These are phyloP conservation scores for Argyresthia goedartella DNA, from an alignment of 2,888 invertebrate species.

Conservation along the genomic window DNA sequence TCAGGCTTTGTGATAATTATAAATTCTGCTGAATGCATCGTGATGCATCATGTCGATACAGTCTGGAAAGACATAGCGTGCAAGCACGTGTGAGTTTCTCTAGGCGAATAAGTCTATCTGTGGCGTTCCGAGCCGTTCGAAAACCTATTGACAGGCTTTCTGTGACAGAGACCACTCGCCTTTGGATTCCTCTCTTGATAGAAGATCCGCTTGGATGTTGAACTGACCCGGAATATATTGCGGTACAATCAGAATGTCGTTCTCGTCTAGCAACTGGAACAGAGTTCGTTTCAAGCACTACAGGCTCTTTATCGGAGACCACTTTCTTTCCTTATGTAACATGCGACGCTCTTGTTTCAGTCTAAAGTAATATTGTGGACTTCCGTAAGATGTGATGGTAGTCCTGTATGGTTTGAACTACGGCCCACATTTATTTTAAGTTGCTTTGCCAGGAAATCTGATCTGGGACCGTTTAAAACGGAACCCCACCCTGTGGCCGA, in stretches of 20 bases:
- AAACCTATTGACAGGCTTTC: constrained; percentile 4
- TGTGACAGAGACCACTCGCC: neutral
- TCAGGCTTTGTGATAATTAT: constrained; percentile 17
- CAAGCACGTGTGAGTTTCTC: neutral
- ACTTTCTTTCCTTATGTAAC: neutral
- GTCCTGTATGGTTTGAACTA: neutral
- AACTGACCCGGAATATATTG: constrained; percentile 1
- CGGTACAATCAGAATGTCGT: neutral
- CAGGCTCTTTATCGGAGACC: neutral
- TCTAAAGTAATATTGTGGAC: neutral
- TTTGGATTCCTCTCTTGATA: neutral
- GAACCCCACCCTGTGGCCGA: neutral
- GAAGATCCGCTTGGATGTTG: neutral
- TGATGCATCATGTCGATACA: neutral
- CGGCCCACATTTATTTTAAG: neutral
- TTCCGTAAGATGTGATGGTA: neutral
- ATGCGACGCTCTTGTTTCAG: neutral
- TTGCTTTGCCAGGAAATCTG: neutral
- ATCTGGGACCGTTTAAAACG: neutral
- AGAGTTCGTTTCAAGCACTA: neutral
- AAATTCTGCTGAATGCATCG: constrained; percentile 19
- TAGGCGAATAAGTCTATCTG: constrained; percentile 16
- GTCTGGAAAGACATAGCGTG: neutral
- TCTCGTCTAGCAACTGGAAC: neutral
- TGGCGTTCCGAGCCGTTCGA: constrained; percentile 16